These are phyloP conservation scores for Amphibalanus amphitrite DNA, from an alignment of 1,140 invertebrate species.

Conservation along the genomic window DNA sequence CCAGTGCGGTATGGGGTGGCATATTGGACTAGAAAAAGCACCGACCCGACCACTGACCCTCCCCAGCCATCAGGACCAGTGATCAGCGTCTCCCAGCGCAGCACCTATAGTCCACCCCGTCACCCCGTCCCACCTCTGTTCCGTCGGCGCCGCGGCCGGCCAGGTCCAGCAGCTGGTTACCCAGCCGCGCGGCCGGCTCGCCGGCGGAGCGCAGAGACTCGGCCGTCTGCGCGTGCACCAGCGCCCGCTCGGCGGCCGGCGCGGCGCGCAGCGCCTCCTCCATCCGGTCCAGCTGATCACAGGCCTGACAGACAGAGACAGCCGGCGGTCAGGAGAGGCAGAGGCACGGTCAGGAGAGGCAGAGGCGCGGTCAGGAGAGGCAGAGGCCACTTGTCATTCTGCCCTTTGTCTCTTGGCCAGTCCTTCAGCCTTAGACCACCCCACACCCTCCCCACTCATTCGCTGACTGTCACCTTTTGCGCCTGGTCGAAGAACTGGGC, in stretches of 20 bases:
- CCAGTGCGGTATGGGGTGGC: too few species aligned
- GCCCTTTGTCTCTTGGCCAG: too few species aligned
- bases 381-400: too few species aligned
- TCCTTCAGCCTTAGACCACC: too few species aligned
- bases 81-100: too few species aligned
- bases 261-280: not conserved
- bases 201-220: not conserved
- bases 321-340: not conserved
- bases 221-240: not conserved
- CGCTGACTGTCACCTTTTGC: too few species aligned
- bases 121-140: not conserved
- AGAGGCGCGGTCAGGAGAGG: too few species aligned
- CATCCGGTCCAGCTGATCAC: not conserved
- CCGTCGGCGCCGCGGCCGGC: not conserved
- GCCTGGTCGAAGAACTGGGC: slow-evolving; percentile 55
- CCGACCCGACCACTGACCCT: too few species aligned
- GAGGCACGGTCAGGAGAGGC: slow-evolving; percentile 8
- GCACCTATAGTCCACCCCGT: too few species aligned
- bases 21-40: too few species aligned
- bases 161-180: slow-evolving; percentile 2
- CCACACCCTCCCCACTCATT: too few species aligned
- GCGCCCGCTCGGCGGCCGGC: not conserved
- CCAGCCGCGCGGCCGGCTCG: not conserved
- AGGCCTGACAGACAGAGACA: not conserved
- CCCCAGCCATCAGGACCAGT: too few species aligned